phyloP scores from a whole-genome alignment of 2,888 invertebrate genomes.

The Parelbella ahira region DNA sequence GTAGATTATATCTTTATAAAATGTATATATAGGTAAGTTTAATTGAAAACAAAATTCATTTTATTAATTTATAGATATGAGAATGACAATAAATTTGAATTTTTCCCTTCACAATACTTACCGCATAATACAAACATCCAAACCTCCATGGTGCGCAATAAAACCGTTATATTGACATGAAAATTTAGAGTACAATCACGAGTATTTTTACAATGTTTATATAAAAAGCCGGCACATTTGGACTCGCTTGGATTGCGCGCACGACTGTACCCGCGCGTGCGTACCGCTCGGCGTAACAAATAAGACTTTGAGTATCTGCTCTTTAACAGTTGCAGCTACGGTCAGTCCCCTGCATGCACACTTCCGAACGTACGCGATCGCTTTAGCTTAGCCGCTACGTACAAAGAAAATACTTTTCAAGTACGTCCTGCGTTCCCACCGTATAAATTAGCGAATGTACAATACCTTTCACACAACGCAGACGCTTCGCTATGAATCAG shows the following conservation, averaged over 20 bases:
- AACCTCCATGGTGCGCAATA: conserved; percentile 47
- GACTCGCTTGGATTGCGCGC: conserved; percentile 27
- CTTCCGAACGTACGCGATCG: conserved; percentile 23
- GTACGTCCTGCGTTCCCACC: conserved; percentile 15
- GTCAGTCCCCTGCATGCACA: conserved; percentile 22
- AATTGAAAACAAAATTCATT: no score
- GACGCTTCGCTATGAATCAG: conserved; percentile 31
- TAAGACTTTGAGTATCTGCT: conserved; percentile 35
- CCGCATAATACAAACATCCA: conserved; percentile 60
- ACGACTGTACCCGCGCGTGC: conserved; percentile 52
- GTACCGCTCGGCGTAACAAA: conserved; percentile 63
- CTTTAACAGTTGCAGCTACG: conserved; percentile 26
- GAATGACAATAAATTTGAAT: no score
- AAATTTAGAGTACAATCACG: conserved; percentile 1
- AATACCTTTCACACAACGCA: conserved; percentile 25
- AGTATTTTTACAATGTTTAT: conserved; percentile 32
- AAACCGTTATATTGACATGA: conserved; percentile 5
- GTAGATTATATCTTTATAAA: no score
- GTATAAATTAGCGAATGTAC: conserved; percentile 31
- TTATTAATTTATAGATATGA: no score
- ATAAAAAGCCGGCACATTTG: conserved; percentile 37
- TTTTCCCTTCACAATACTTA: conserved; percentile 52
- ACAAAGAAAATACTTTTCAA: conserved; percentile 25
- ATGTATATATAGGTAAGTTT: no score
- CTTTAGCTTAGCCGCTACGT: conserved; percentile 7